Base-by-base conservation (phyloP, 1,140 invertebrate species). In the Eriosoma lanigerum region DNA sequence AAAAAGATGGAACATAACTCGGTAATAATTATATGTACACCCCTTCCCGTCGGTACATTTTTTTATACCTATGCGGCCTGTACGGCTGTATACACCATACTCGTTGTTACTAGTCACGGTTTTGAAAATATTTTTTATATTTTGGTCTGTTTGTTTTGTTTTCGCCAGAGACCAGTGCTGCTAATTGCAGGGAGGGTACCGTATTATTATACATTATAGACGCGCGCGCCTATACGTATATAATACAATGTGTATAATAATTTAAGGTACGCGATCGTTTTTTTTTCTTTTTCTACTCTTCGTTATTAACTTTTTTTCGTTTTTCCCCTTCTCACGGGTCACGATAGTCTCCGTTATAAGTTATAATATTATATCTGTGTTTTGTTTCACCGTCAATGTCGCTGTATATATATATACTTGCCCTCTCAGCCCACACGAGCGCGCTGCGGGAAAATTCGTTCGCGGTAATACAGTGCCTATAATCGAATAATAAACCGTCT, bases 101-200 rank as follows among this genome's bases (percentile, higher is more conserved):
- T 56, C 48, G 29, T 50, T 24, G 46, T n/a, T n/a, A n/a, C 46
- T 19, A 78, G 75, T 78, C 75, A 78, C 75, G 75, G 75, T 60
- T 78, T 78, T 21, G 54, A 78, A 56, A 78, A 78, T 56, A 78
- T 60, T 78, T 78, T 75, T 75, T 73, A 38, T 54, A 56, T 56
- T n/a, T 68, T 68, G 2, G 38, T 62, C 38, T 78, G 56, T 78
- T 78, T 78, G 75, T 78, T 78, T 78, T 78, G 75, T 78, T 78
- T 78, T 78, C 73, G 73, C 73, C 73, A 56, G 73, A 68, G 66
- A 76, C 73, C 72, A 19, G 29, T 29, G 73, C 54, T 50, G 56
- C 75, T 78, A 78, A 78, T 78, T 78, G 75, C 75, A 78, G 75
- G 75, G 75, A 78, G 75, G 75, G 62, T 78, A 78, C 75, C 75